Evolutionary conservation across 2,888 invertebrate species (phyloP).

Genomic region (Thelaira solivaga): DNA sequence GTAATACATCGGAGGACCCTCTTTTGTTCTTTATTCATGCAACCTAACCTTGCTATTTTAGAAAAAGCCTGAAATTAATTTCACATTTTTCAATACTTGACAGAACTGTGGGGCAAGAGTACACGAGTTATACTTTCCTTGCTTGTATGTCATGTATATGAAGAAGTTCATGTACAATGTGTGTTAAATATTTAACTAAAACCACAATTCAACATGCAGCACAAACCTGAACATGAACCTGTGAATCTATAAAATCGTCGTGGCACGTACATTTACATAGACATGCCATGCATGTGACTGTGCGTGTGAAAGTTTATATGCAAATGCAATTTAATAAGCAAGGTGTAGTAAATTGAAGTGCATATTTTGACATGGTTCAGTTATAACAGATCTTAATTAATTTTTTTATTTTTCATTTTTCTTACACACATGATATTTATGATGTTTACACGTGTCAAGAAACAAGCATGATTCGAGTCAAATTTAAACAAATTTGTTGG

Average conservation of each 20-base stretch:
- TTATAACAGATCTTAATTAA: background rate
- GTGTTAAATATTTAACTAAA: slow-evolving; percentile 3
- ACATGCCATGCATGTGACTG: background rate
- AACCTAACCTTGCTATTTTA: too few species aligned
- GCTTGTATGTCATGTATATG: background rate
- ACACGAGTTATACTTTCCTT: background rate
- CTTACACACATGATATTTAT: background rate
- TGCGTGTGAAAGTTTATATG: background rate
- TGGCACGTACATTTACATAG: background rate
- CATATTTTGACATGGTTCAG: slow-evolving; percentile 2
- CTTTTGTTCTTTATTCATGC: too few species aligned
- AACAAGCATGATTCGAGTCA: background rate
- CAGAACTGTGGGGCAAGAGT: background rate
- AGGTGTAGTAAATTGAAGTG: background rate
- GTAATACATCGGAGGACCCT: too few species aligned
- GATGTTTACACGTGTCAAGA: background rate
- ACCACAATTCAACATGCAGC: slow-evolving; percentile 7
- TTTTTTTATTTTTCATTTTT: too few species aligned
- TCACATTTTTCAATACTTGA: too few species aligned
- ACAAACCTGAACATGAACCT: slow-evolving; percentile 37
- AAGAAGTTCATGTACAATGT: slow-evolving; percentile 1
- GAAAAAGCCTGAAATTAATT: too few species aligned
- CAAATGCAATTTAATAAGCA: slow-evolving; percentile 11
- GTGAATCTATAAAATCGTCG: background rate
- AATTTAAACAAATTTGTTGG: background rate